These are phyloP conservation scores for Hedychridium roseum DNA, from an alignment of 2,888 invertebrate species.

Conservation along the genomic window DNA sequence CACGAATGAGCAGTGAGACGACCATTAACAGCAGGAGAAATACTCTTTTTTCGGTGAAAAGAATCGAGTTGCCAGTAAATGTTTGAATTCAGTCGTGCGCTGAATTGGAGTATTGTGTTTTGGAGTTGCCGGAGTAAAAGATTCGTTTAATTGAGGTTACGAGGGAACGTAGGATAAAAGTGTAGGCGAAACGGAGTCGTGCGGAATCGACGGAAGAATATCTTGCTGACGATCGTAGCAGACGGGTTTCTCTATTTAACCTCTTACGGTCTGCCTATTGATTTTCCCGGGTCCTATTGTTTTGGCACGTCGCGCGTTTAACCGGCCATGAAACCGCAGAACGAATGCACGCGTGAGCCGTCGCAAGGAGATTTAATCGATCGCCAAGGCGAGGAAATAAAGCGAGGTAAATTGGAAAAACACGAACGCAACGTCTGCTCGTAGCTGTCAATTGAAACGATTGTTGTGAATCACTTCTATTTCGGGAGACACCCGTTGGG, in stretches of 20 bases:
- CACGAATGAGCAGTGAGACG: too few species aligned
- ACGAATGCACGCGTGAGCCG: slow-evolving; percentile 10
- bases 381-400: neutral
- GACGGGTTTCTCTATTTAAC: slow-evolving; percentile 43
- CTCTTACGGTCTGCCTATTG: slow-evolving; percentile 52
- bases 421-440: slow-evolving; percentile 4
- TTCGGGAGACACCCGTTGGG: slow-evolving; percentile 54
- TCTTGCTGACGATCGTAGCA: slow-evolving; percentile 2
- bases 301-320: slow-evolving; percentile 47
- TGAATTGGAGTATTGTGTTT: too few species aligned
- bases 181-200: too few species aligned
- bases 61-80: too few species aligned
- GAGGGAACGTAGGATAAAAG: too few species aligned
- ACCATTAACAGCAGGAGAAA: too few species aligned
- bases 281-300: slow-evolving; percentile 56
- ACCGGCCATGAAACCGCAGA: slow-evolving; percentile 29
- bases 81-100: too few species aligned
- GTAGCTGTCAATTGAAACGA: slow-evolving; percentile 16
- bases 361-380: slow-evolving; percentile 12
- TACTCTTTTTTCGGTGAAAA: too few species aligned
- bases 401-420: slow-evolving; percentile 4
- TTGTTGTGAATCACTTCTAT: slow-evolving; percentile 59
- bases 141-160: too few species aligned
- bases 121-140: too few species aligned
- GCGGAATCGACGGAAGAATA: too few species aligned